Evolutionary conservation across 2,888 invertebrate species (phyloP).

Genomic region (Chymomyza procnemis): DNA sequence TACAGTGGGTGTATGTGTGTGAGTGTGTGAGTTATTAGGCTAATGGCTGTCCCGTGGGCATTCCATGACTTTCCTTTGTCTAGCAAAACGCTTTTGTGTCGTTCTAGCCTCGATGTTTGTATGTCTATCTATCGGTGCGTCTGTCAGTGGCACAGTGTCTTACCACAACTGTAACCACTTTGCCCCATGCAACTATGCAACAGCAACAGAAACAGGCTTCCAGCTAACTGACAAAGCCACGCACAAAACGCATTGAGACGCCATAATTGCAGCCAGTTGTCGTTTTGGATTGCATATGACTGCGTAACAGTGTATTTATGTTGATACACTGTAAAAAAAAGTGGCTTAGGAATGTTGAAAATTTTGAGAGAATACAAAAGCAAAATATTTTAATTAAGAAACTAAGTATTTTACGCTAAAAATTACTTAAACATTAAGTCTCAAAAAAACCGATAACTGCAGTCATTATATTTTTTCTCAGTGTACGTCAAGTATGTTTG

Average conservation of each 20-base stretch:
- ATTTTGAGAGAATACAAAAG: too few species aligned
- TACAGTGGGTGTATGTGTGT: neutral
- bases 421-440: too few species aligned
- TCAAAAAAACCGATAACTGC: too few species aligned
- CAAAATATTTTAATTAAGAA: too few species aligned
- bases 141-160: neutral
- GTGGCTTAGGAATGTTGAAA: neutral
- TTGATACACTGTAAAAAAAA: constrained; percentile 18
- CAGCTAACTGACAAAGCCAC: constrained; percentile 65
- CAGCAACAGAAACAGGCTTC: constrained; percentile 33
- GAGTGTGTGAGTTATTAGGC: constrained; percentile 63
- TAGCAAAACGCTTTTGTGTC: constrained; percentile 45
- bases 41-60: constrained; percentile 68
- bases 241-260: constrained; percentile 62
- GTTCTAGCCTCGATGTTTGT: constrained; percentile 5
- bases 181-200: constrained; percentile 56
- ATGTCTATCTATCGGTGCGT: neutral
- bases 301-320: constrained; percentile 6
- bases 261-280: constrained; percentile 70
- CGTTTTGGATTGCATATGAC: neutral
- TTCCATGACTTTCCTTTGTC: constrained; percentile 68
- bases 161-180: neutral
- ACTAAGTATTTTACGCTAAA: too few species aligned
- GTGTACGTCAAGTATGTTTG: too few species aligned
- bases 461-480: too few species aligned